phyloP scores from a whole-genome alignment of 2,888 invertebrate species.

The Chironomus riparius region DNA sequence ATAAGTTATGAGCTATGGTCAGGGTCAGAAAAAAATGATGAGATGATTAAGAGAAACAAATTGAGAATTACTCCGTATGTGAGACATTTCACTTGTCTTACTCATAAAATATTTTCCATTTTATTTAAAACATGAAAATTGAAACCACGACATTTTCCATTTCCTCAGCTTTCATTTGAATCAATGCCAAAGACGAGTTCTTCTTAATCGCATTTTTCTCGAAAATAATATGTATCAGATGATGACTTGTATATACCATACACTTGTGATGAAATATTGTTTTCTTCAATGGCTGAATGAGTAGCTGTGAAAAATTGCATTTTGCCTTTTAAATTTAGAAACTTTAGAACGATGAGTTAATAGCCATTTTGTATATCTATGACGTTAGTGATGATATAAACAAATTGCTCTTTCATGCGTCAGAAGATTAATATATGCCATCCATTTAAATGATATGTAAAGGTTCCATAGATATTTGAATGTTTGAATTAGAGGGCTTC shows the following conservation, averaged over 20 bases:
- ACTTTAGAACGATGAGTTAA: background rate
- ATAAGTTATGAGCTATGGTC: conserved; percentile 4
- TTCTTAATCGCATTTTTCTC: background rate
- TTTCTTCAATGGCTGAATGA: too few relatives aligned
- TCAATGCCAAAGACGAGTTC: background rate
- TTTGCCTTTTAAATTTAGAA: too few relatives aligned
- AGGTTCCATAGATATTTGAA: too few relatives aligned
- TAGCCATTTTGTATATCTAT: too few relatives aligned
- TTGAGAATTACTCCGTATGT: background rate
- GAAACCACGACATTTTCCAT: background rate
- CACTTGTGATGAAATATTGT: too few relatives aligned
- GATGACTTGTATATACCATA: background rate
- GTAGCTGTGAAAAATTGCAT: too few relatives aligned
- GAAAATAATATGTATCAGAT: background rate
- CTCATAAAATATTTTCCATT: background rate
- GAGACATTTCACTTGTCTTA: background rate
- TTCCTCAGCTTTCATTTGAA: background rate
- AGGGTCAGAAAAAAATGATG: conserved; percentile 9
- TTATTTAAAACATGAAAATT: too few relatives aligned
- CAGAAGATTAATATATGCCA: too few relatives aligned
- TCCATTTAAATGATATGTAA: too few relatives aligned
- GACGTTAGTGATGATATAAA: too few relatives aligned
- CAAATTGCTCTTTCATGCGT: too few relatives aligned
- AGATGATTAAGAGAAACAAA: background rate
- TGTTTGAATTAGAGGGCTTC: too few relatives aligned